phyloP scores from a whole-genome alignment of 2,888 invertebrate species.

The Eristalis arbustorum region DNA sequence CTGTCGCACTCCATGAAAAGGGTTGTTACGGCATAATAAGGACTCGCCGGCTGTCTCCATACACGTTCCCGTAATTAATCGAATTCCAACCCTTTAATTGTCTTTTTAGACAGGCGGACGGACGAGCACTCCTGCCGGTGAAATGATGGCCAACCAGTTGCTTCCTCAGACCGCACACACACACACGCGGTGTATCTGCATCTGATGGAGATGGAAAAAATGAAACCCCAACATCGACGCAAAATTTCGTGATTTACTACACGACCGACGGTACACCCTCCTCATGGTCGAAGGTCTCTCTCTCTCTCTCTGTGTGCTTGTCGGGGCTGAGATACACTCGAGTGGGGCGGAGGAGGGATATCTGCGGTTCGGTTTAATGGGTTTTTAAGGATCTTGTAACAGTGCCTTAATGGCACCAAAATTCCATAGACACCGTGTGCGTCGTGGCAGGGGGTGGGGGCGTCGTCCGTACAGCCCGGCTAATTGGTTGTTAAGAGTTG shows the following conservation, averaged over 20 bases:
- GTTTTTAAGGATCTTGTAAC: constrained; percentile 54
- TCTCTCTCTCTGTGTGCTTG: too few species aligned
- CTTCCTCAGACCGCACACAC: constrained; percentile 10
- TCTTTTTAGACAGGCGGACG: constrained; percentile 32
- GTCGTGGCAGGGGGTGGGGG: not conserved
- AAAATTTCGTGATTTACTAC: constrained; percentile 59
- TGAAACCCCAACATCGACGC: constrained; percentile 6
- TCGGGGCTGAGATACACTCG: not conserved
- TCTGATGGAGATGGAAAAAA: not conserved
- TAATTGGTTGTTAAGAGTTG: constrained; percentile 41
- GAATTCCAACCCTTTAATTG: constrained; percentile 68
- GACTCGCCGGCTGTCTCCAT: constrained; percentile 10
- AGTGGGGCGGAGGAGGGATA: constrained; percentile 22
- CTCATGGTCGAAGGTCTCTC: not conserved
- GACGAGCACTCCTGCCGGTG: constrained; percentile 6
- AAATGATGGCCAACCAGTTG: constrained; percentile 67
- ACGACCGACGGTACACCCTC: not conserved
- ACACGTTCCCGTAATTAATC: constrained; percentile 62
- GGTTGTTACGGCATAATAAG: constrained; percentile 54
- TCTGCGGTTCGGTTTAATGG: constrained; percentile 59
- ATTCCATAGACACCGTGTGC: not conserved
- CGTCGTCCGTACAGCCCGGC: not conserved
- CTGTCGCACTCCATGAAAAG: constrained; percentile 10
- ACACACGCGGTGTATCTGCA: constrained; percentile 48
- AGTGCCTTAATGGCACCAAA: constrained; percentile 43